These are phyloP conservation scores for Brachynemurus nebulosus DNA, from an alignment of 2,888 invertebrate genomes.

Conservation along the genomic window DNA sequence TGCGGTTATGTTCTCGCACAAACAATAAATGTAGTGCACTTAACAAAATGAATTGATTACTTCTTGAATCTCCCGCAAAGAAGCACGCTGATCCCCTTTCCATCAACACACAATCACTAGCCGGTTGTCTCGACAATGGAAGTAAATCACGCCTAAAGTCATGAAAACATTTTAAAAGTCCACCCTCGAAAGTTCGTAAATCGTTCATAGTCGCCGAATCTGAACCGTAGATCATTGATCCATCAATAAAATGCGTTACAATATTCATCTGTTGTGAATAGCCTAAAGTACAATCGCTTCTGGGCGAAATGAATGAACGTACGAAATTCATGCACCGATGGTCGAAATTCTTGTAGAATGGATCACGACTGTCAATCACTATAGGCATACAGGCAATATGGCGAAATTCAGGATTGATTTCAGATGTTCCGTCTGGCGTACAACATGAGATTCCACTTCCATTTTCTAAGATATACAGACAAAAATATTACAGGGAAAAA, in stretches of 20 bases:
- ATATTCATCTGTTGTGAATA: constrained; percentile 68
- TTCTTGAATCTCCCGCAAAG: constrained; percentile 54
- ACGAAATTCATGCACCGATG: constrained; percentile 61
- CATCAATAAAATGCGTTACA: constrained; percentile 58
- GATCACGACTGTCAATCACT: constrained; percentile 40
- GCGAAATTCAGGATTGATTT: constrained; percentile 36
- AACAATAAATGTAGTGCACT: constrained; percentile 59
- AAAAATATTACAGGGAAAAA: too few relatives aligned
- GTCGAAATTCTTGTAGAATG: constrained; percentile 41
- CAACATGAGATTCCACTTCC: constrained; percentile 64
- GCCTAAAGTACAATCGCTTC: constrained; percentile 50
- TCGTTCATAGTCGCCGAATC: constrained; percentile 39
- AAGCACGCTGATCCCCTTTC: constrained; percentile 53
- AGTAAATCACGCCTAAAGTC: constrained; percentile 52
- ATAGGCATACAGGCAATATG: constrained; percentile 61
- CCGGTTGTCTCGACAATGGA: constrained; percentile 46
- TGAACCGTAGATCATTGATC: constrained; percentile 62
- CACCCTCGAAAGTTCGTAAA: constrained; percentile 45
- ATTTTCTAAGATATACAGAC: constrained; percentile 46
- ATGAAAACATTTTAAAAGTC: constrained; percentile 46
- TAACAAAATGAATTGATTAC: constrained; percentile 64
- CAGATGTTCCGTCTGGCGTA: constrained; percentile 38
- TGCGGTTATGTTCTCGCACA: constrained; percentile 67
- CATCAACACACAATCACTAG: constrained; percentile 47
- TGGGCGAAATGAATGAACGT: constrained; percentile 49